phyloP scores from a whole-genome alignment of 2,113 vertebrate genomes.

The Marmota monax region DNA sequence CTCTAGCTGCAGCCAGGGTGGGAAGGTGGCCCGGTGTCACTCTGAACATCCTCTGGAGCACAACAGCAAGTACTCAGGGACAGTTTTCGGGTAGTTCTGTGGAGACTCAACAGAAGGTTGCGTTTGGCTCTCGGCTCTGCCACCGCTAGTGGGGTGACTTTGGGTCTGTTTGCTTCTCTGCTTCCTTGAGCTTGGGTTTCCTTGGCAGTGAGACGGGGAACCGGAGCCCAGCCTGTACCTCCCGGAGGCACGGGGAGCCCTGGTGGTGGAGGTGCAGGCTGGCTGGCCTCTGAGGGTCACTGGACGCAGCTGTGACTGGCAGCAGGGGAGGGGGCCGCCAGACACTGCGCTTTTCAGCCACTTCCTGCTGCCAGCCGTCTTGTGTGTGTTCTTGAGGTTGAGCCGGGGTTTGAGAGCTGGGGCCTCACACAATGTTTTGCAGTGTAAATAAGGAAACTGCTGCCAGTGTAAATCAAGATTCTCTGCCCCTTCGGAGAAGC shows the following conservation, averaged over 20 bases:
- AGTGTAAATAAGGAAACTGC: not conserved
- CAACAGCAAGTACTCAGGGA: not conserved
- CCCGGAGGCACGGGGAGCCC: not conserved
- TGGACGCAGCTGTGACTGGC: rapidly evolving
- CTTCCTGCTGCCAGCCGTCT: not conserved
- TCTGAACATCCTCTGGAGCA: not conserved
- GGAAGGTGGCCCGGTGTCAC: not conserved
- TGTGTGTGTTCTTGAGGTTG: not conserved
- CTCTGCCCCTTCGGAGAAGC: not conserved
- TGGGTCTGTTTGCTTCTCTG: not conserved
- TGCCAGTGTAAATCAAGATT: not conserved
- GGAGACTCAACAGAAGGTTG: not conserved
- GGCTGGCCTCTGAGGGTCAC: not conserved
- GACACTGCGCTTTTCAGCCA: not conserved
- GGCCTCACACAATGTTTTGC: not conserved
- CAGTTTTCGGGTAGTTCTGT: rapidly evolving
- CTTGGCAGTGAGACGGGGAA: not conserved
- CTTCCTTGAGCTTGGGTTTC: not conserved
- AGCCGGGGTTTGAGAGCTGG: not conserved
- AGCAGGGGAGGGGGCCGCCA: not conserved
- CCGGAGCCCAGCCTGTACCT: not conserved
- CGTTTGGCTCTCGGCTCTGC: not conserved
- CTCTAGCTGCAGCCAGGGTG: not conserved
- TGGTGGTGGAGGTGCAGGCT: rapidly evolving
- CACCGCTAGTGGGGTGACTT: rapidly evolving